These are phyloP conservation scores for Frankliniella fusca DNA, from an alignment of 2,888 invertebrate genomes.

Conservation along the genomic window DNA sequence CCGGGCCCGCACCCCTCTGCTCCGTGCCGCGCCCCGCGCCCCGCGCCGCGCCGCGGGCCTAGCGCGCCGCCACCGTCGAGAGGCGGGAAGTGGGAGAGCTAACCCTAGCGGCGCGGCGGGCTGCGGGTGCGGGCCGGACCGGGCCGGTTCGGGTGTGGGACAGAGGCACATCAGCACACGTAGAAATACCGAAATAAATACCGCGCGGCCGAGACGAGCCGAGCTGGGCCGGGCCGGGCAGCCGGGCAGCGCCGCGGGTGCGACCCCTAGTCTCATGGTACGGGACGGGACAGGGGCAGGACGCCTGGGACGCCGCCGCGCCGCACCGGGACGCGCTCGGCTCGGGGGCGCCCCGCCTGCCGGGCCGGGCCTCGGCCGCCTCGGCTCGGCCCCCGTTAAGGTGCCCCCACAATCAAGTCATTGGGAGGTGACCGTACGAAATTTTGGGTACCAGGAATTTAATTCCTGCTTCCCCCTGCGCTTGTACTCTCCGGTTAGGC, in stretches of 20 bases:
- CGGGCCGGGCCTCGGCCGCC: neutral
- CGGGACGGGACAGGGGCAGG: neutral
- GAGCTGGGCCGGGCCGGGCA: neutral
- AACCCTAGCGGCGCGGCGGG: neutral
- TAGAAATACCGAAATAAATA: slow-evolving; percentile 27
- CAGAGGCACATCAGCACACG: slow-evolving; percentile 18
- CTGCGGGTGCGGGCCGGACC: neutral
- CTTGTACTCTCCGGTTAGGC: too few species aligned
- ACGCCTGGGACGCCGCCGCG: neutral
- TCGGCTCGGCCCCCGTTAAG: neutral
- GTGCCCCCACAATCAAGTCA: too few species aligned
- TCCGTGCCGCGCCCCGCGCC: too few species aligned
- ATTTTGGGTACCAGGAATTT: too few species aligned
- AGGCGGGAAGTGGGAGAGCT: neutral
- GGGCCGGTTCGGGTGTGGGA: neutral
- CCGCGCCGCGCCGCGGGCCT: too few species aligned
- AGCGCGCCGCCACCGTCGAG: neutral
- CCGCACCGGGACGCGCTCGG: neutral
- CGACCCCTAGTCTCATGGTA: too few species aligned
- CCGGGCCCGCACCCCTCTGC: too few species aligned
- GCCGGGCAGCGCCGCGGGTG: neutral
- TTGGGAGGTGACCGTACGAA: too few species aligned
- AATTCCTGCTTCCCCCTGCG: too few species aligned
- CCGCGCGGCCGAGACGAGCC: neutral
- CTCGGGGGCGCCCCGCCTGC: neutral